Evolutionary conservation across 2,888 invertebrate genomes (phyloP).

Genomic region (Ophion slaviceki): DNA sequence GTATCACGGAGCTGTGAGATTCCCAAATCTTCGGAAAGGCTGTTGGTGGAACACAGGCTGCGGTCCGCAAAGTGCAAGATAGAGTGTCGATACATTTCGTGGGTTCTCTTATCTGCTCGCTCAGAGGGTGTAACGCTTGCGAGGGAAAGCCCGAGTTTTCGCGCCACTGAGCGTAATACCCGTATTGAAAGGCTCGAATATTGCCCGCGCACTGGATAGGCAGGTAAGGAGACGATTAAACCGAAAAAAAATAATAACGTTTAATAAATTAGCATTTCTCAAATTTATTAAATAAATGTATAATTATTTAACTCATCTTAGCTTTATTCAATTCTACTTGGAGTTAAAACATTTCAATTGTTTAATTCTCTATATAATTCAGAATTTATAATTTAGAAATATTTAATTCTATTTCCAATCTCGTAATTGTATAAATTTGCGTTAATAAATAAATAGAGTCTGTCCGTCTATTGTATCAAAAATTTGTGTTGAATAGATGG

Average conservation of each 20-base stretch:
- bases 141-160: background rate
- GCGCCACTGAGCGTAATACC: background rate
- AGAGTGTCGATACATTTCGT: background rate
- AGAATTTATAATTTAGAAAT: no score
- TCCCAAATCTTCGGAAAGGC: background rate
- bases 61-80: background rate
- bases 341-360: background rate
- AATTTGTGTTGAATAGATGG: no score
- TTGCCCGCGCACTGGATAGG: background rate
- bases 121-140: background rate
- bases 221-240: background rate
- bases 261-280: background rate
- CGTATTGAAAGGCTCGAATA: background rate
- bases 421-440: no score
- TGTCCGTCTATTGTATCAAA: no score
- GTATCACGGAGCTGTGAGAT: background rate
- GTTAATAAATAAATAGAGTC: no score
- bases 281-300: background rate
- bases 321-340: no score
- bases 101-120: background rate
- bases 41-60: background rate
- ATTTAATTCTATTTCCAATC: no score
- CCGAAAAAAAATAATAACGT: background rate
- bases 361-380: background rate
- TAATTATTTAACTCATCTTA: background rate